Evolutionary conservation across 2,113 vertebrate species (phyloP).

Genomic region (Poeciliopsis occidentalis): DNA sequence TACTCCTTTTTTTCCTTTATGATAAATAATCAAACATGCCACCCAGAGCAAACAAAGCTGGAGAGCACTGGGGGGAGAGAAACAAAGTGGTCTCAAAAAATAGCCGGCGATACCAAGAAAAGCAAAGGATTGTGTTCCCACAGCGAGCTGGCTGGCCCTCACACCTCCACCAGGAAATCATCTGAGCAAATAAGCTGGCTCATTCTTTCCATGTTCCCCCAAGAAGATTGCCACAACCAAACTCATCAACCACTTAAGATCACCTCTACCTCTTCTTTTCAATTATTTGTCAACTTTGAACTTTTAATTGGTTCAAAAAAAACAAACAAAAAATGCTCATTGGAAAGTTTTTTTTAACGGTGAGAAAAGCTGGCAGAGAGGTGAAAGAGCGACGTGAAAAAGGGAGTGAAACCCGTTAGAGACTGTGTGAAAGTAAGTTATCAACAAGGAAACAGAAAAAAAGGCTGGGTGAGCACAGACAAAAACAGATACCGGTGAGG

Average conservation of each 20-base stretch:
- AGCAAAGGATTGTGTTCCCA: slow-evolving; percentile 90
- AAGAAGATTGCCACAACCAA: slow-evolving; percentile 88
- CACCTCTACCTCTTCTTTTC: slow-evolving; percentile 11
- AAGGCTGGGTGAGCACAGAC: slow-evolving; percentile 14
- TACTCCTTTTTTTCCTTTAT: slow-evolving; percentile 93
- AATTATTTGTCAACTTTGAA: slow-evolving; percentile 22
- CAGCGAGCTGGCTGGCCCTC: slow-evolving; percentile 87
- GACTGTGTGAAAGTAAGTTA: slow-evolving; percentile 52
- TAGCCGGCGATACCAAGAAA: slow-evolving; percentile 90
- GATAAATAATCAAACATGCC: slow-evolving; percentile 98
- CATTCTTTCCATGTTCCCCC: slow-evolving; percentile 94
- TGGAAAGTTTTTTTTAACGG: slow-evolving; percentile 11
- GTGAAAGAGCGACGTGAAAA: slow-evolving; percentile 27
- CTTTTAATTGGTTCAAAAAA: not conserved
- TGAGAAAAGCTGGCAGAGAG: slow-evolving; percentile 1
- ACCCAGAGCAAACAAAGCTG: slow-evolving; percentile 96
- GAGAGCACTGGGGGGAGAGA: slow-evolving; percentile 83
- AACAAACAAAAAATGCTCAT: slow-evolving; percentile 5
- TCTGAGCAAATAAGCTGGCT: slow-evolving; percentile 96
- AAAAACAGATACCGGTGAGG: slow-evolving; percentile 9
- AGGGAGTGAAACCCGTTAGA: slow-evolving; percentile 51
- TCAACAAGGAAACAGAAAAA: slow-evolving; percentile 32
- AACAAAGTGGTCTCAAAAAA: slow-evolving; percentile 88
- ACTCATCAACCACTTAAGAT: slow-evolving; percentile 69
- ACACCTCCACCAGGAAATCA: slow-evolving; percentile 95